Evolutionary conservation across 2,797 vertebrate species (phyloP), one percentile per base, ranked within the genome.

Genomic region (Anisognathus igniventris): DNA sequence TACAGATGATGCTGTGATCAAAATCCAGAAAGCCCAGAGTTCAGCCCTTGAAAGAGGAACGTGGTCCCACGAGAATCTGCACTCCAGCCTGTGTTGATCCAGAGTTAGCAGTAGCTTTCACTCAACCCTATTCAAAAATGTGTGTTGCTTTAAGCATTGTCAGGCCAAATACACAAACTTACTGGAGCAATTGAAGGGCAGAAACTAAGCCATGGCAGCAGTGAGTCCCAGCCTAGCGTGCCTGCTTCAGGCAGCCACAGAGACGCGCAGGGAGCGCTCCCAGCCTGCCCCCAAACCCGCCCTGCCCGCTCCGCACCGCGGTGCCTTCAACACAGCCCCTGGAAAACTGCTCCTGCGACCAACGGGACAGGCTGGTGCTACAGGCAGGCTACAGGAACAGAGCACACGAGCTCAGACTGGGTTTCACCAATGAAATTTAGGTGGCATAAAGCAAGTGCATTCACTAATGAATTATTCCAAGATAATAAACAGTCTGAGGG

Each of bases 401-500:
- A 78, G 58, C 2, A 4, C 4, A 0, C 4, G 5, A 44, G 33
- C 30, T 75, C 84, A 35, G 44, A 27, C 50, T 64, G 44, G 15
- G 47, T 40, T 83, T 78, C 85, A 58, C 53, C 84, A 50, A 15
- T 15, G 19, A 82, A 61, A 68, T 10, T 25, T 27, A 70, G 60
- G 68, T 74, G 60, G 89, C 66, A 86, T 25, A 64, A 78, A 90
- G 57, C 44, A 78, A 80, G 58, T 1, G 7, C 27, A 5, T 44
- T 79, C 48, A 31, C 33, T 88, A 70, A 86, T 88, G 33, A 92
- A 93, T 86, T 95, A 81, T 84, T 94, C 87, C 85, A 84, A 92
- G 48, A 88, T 78, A 92, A 96, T 91, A 84, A 94, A 91, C 51
- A 91, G 70, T 88, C 82, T 86, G 79, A 96, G 66, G 70, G 76